Base-by-base conservation (phyloP, 2,113 vertebrate genomes). In the Notothenia rossii region DNA sequence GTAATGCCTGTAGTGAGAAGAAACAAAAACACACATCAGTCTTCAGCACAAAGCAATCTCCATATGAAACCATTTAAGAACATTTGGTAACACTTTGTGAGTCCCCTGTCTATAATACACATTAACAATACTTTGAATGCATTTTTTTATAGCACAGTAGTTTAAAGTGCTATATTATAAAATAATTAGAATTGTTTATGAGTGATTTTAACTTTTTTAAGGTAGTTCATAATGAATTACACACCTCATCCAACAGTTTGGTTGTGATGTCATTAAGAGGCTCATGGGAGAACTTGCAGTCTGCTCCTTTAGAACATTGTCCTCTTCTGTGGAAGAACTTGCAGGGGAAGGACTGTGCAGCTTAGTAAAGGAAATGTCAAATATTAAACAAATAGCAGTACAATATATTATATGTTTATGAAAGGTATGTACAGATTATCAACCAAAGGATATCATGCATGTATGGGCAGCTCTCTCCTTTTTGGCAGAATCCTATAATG, bases 391-490 rank as follows among this genome's bases (percentile, higher is more conserved):
- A 53, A 63, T 7, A 18, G 1, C 6, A 49, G 29, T 13, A 36
- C 8, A 54, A 45, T 4, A n/a, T n/a, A 5, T 29, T 43, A 56
- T 59, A 48, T 10, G 29, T 58, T 66, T 25, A 14, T 12, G 18
- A 7, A 48, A 46, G 10, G 15, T 17, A 0, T n/a, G 20, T 5
- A 36, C 1, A 25, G 45, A 22, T 7, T 15, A 46, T 36, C 1
- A 56, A 40, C 25, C 10, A 92, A 97, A 99, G 97, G 98, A 99
- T 99, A 99, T 98, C 95, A 91, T 99, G 98, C 97, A 99, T 97
- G 90, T 96, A 99, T 59, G 96, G 96, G 82, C 98, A 99, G 77
- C 94, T 95, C 48, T 96, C 95, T 89, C 96, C 97, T 93, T 98
- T 98, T 25, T 91, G 92, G 91, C 98, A 99, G 83, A 90, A 94